Evolutionary conservation across 2,113 vertebrate genomes (phyloP), one percentile per base, ranked within the genome.

Genomic region (Cephalopterus ornatus): DNA sequence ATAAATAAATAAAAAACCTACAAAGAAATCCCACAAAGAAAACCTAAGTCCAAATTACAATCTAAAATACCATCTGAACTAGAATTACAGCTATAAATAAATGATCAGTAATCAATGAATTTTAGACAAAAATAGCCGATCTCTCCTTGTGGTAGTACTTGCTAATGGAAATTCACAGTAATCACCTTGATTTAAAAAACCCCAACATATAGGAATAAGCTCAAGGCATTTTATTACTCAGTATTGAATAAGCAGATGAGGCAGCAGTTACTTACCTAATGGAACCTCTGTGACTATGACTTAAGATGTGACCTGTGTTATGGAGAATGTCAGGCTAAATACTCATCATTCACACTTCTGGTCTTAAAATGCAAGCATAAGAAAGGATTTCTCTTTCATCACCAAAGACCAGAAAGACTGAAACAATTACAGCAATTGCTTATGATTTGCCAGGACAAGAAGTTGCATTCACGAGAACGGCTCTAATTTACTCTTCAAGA

Each of bases 211-310:
- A 85, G 44, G 37, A 79, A 89, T 66, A 73, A 58, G 71, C 58
- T 91, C 9, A 52, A 89, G 71, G 77, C 49, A 62, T 87, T 96
- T 89, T 82, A 85, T 88, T 88, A 42, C 58, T 53, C 58, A 39
- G 28, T 76, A 66, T 30, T 66, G 89, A 88, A 85, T 58, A 91
- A 93, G 75, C 37, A 88, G 63, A 85, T 79, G 58, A 96, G 87
- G 76, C 66, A 94, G 70, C 46, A 94, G 73, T 23, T 50, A 39
- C 46, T 85, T 83, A 85, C 39, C 71, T 62, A 50, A 74, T 3
- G 18, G 30, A 89, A 39, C 41, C 35, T 75, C 68, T 2, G 1
- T 61, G 32, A 78, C 71, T 76, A 52, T 59, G 52, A 91, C 52
- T 88, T 58, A 39, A 88, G 80, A 80, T 1, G 7, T 63, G 82